Conservation (phyloP, 2,113 vertebrate genomes). For the Craseonycteris thonglongyai region DNA sequence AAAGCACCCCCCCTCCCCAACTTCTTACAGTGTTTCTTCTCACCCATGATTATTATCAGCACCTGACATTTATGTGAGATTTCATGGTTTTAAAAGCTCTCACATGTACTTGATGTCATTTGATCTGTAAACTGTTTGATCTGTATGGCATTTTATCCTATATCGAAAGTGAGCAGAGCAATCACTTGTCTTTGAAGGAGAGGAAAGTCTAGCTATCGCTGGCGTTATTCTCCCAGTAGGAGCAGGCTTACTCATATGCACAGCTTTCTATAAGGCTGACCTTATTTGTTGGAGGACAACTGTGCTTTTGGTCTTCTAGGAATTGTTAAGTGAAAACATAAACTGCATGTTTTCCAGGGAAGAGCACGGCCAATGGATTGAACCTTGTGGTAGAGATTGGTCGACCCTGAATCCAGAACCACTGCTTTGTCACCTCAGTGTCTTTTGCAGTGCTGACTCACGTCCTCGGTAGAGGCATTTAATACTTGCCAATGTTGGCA, state of each 20-base stretch:
- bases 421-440: not conserved
- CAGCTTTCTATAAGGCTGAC: slow-evolving; percentile 19
- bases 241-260: not conserved
- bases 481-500: too few species aligned
- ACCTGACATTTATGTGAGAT: slow-evolving; percentile 53
- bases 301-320: not conserved
- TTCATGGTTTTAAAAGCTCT: slow-evolving; percentile 53
- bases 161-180: slow-evolving; percentile 27
- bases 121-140: slow-evolving; percentile 63
- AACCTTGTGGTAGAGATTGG: not conserved
- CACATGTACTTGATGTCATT: slow-evolving; percentile 43
- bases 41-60: slow-evolving; percentile 41
- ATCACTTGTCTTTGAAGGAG: slow-evolving; percentile 39
- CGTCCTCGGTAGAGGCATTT: not conserved
- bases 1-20: not conserved
- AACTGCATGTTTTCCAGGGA: not conserved
- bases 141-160: slow-evolving; percentile 47
- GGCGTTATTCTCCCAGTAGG: not conserved
- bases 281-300: not conserved
- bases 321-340: not conserved
- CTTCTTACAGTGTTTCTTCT: slow-evolving; percentile 20
- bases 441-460: not conserved
- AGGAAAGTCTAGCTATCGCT: slow-evolving; percentile 40
- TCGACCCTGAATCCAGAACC: not conserved
- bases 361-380: not conserved